Evolutionary conservation across 92 coral and sea anemone genomes (phyloP).

Genomic region (Virgularia gustaviana): DNA sequence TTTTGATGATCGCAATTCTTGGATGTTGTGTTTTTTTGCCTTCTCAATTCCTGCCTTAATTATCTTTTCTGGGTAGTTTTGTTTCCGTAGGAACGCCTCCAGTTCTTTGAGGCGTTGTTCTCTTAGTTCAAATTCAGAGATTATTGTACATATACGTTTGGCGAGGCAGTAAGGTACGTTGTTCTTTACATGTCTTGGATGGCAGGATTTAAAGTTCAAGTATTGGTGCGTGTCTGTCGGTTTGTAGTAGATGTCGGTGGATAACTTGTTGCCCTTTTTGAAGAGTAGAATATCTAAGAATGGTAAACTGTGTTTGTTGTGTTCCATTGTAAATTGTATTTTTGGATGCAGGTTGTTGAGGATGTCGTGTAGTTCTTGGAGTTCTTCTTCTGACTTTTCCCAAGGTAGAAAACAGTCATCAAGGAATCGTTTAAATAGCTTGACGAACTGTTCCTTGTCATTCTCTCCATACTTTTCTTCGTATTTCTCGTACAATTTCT

Average conservation of each 20-base stretch:
- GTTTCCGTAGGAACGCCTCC: not conserved
- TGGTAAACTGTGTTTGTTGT: not conserved
- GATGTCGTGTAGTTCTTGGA: not conserved
- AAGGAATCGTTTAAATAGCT: conserved; percentile 2
- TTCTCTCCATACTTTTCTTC: conserved; percentile 2
- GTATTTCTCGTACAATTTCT: conserved; percentile 3
- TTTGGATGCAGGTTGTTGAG: not conserved
- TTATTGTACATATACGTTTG: conserved; percentile 1
- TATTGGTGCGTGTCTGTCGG: conserved; percentile 10
- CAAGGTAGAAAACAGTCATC: conserved; percentile 18
- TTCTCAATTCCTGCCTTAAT: too few species aligned
- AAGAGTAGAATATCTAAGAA: conserved; percentile 1
- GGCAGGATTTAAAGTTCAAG: not conserved
- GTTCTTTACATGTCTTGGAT: not conserved
- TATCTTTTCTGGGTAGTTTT: conserved; percentile 8
- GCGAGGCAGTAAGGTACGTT: conserved; percentile 6
- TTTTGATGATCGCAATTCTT: not conserved
- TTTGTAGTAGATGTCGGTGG: conserved; percentile 2
- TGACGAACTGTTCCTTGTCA: conserved; percentile 16
- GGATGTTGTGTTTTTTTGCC: not conserved
- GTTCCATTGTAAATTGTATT: conserved; percentile 9
- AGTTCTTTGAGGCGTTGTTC: not conserved
- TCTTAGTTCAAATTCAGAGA: not conserved
- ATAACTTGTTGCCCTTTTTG: not conserved
- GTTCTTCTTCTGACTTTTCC: not conserved